phyloP scores from a whole-genome alignment of 1,140 invertebrate genomes.

The Gerris buenoi region DNA sequence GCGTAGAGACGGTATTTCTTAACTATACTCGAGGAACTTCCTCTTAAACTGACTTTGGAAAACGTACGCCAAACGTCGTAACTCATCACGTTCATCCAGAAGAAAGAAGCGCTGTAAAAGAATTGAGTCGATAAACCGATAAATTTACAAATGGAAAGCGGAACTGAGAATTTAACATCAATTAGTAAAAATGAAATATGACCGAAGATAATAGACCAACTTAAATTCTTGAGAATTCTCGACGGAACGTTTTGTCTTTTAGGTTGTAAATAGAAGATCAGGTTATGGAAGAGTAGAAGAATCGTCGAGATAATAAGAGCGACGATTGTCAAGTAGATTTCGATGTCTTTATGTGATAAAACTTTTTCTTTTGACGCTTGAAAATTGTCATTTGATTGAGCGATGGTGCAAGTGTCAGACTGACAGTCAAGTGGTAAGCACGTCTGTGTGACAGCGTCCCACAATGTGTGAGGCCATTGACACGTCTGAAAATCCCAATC shows the following conservation, averaged over 20 bases:
- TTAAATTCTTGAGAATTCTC: slow-evolving; percentile 7
- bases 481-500: slow-evolving; percentile 9
- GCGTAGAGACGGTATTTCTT: slow-evolving; percentile 21
- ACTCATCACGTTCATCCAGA: slow-evolving; percentile 15
- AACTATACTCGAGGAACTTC: slow-evolving; percentile 20
- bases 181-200: slow-evolving; percentile 2
- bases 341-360: slow-evolving; percentile 3
- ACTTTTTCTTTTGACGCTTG: neutral
- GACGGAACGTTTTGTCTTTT: slow-evolving; percentile 5
- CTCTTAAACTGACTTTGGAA: slow-evolving; percentile 28
- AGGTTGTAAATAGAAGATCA: neutral
- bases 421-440: neutral
- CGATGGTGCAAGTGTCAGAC: no score
- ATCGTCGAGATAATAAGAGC: slow-evolving; percentile 4
- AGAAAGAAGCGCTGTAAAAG: slow-evolving; percentile 9
- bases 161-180: slow-evolving; percentile 2
- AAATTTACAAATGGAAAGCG: neutral
- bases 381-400: neutral
- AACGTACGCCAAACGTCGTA: slow-evolving; percentile 12
- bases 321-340: slow-evolving; percentile 8
- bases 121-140: slow-evolving; percentile 19
- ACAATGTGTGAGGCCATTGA: slow-evolving; percentile 5
- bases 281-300: neutral
- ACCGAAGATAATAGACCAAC: neutral
- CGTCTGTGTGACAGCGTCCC: slow-evolving; percentile 6